Evolutionary conservation across 2,888 invertebrate species (phyloP).

Genomic region (Lordiphosa fenestrarum): DNA sequence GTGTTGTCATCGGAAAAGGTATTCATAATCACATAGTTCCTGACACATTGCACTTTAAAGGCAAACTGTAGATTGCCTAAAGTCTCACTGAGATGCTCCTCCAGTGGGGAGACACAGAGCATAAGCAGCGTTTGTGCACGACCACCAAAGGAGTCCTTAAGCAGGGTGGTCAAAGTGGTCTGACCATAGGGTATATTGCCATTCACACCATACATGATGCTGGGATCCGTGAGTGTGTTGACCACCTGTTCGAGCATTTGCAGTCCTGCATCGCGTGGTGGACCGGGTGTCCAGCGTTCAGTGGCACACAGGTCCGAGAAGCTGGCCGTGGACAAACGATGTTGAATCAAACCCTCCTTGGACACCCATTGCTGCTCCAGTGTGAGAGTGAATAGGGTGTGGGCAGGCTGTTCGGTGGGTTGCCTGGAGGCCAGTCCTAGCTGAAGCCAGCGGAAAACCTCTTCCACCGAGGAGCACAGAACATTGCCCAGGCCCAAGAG

Average conservation of each 20-base stretch:
- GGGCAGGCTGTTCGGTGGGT: conserved; percentile 64
- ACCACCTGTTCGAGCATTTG: conserved; percentile 86
- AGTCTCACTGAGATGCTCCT: conserved; percentile 86
- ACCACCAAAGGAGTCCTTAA: conserved; percentile 88
- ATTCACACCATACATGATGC: conserved; percentile 75
- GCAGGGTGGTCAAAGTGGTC: conserved; percentile 85
- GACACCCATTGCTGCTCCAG: conserved; percentile 88
- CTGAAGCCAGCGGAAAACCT: conserved; percentile 87
- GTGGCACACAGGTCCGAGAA: conserved; percentile 86
- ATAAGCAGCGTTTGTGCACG: conserved; percentile 87
- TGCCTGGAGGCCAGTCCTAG: conserved; percentile 83
- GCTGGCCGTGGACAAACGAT: conserved; percentile 87
- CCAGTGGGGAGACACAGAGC: conserved; percentile 86
- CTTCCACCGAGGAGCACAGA: conserved; percentile 83
- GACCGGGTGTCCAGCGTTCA: conserved; percentile 81
- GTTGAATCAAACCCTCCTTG: conserved; percentile 85
- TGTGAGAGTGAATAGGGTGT: conserved; percentile 87
- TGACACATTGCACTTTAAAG: conserved; percentile 85
- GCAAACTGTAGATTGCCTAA: conserved; percentile 86
- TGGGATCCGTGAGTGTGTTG: conserved; percentile 82
- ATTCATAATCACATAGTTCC: conserved; percentile 87
- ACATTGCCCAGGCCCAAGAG: conserved; percentile 82
- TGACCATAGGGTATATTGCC: conserved; percentile 82
- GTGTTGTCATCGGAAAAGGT: conserved; percentile 85
- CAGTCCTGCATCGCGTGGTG: conserved; percentile 84